Evolutionary conservation across 1,140 invertebrate species (phyloP).

Genomic region (Acromyrmex echinatior): DNA sequence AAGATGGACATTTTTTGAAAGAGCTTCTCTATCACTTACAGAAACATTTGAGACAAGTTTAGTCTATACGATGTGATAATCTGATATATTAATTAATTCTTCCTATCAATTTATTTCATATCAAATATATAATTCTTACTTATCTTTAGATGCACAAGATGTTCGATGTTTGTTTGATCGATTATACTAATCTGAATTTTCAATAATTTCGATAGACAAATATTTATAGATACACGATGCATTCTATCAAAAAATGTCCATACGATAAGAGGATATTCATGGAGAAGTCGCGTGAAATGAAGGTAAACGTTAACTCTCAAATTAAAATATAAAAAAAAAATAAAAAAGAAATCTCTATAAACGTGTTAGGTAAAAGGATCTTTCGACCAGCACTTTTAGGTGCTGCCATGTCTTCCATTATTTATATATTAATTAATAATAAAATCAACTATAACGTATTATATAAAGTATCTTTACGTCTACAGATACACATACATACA

Average conservation of each 20-base stretch:
- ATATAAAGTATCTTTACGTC: constrained; percentile 43
- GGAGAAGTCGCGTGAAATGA: not conserved
- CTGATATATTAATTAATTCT: constrained; percentile 8
- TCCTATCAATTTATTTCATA: not conserved
- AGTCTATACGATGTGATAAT: not conserved
- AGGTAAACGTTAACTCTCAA: constrained; percentile 44
- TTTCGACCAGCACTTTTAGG: constrained; percentile 82
- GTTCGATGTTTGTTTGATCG: not conserved
- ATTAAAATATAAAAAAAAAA: constrained; percentile 49
- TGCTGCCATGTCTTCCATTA: constrained; percentile 85
- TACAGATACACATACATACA: not conserved
- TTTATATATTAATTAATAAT: constrained; percentile 85
- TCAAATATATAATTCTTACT: constrained; percentile 1
- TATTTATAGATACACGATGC: constrained; percentile 1
- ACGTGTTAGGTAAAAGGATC: constrained; percentile 76
- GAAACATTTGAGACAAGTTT: not conserved
- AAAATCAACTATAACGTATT: constrained; percentile 80
- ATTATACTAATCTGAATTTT: constrained; percentile 6
- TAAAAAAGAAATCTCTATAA: constrained; percentile 65
- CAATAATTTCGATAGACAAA: not conserved
- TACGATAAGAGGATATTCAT: not conserved
- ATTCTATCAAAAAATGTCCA: constrained; percentile 29
- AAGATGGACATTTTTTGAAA: constrained; percentile 22
- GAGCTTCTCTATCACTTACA: constrained; percentile 1
- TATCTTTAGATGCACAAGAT: not conserved